Percentiles rank a stretch among this genome's conserved stretches.
These are phyloP conservation scores for Hippoglossus hippoglossus DNA, from an alignment of 2,797 vertebrate species.

Conservation along the genomic window DNA sequence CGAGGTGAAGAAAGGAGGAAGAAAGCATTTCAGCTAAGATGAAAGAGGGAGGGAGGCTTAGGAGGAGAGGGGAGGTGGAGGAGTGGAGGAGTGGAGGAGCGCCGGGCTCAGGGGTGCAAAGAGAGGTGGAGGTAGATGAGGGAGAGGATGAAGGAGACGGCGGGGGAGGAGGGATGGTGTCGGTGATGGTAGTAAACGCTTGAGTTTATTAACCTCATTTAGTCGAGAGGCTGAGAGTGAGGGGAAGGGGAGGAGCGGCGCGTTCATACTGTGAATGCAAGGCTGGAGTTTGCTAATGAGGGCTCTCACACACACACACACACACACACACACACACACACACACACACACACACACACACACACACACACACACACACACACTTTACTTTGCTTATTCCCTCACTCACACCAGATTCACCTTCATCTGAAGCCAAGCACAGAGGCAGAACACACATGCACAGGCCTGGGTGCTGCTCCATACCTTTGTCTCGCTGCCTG, in stretches of 20 bases:
- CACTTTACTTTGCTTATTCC: constrained; percentile 66
- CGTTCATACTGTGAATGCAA: constrained; percentile 86
- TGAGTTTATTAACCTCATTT: constrained; percentile 92
- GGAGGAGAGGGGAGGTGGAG: constrained; percentile 56
- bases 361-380: constrained; percentile 76
- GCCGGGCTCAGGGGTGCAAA: constrained; percentile 59
- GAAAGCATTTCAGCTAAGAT: constrained; percentile 78
- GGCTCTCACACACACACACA: constrained; percentile 65
- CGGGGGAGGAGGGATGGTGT: constrained; percentile 59
- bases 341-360: constrained; percentile 73
- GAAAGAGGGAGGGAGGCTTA: constrained; percentile 74
- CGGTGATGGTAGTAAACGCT: constrained; percentile 88
- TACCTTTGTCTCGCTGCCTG: constrained; percentile 61
- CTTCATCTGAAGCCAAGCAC: constrained; percentile 90
- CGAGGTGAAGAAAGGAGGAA: constrained; percentile 79
- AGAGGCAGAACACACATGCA: constrained; percentile 63
- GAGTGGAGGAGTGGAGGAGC: constrained; percentile 27
- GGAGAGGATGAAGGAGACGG: constrained; percentile 63
- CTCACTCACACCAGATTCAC: constrained; percentile 75
- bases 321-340: constrained; percentile 77
- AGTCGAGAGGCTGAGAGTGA: constrained; percentile 83
- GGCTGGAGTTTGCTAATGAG: constrained; percentile 90
- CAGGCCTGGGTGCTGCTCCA: constrained; percentile 64
- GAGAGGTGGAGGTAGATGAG: constrained; percentile 56
- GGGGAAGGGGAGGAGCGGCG: constrained; percentile 83